Evolutionary conservation across 1,140 invertebrate species (phyloP).

Genomic region (Elysia chlorotica): DNA sequence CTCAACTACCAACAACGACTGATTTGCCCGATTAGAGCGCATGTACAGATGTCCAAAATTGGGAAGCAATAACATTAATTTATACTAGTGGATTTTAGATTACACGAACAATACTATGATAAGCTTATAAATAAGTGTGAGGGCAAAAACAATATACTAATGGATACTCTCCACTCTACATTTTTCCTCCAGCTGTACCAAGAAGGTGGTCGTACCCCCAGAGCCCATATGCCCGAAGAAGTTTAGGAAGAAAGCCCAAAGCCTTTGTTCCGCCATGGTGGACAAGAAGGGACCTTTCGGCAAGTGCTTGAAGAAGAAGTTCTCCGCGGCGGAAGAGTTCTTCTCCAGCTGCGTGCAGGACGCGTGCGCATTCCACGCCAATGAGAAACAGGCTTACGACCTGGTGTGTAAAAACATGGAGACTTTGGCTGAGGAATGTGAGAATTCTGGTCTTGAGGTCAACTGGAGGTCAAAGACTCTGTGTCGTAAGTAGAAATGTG

Average conservation of each 20-base stretch:
- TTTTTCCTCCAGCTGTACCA: constrained; percentile 11
- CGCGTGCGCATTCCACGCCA: constrained; percentile 23
- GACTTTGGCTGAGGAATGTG: constrained; percentile 30
- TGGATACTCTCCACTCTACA: too few relatives aligned
- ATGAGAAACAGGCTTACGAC: not conserved
- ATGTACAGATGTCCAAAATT: too few relatives aligned
- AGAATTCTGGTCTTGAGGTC: constrained; percentile 21
- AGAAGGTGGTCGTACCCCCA: not conserved
- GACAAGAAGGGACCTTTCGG: constrained; percentile 24
- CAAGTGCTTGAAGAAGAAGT: constrained; percentile 20
- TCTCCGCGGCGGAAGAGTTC: constrained; percentile 13
- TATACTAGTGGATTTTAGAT: too few relatives aligned
- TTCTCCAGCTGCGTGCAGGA: constrained; percentile 29
- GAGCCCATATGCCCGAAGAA: not conserved
- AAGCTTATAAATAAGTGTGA: too few relatives aligned
- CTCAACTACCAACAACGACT: too few relatives aligned
- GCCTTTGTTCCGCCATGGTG: constrained; percentile 28
- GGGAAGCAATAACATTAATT: too few relatives aligned
- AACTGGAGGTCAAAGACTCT: constrained; percentile 28
- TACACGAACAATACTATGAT: too few relatives aligned
- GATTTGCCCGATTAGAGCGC: too few relatives aligned
- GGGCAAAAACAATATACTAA: too few relatives aligned
- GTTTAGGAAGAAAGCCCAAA: not conserved
- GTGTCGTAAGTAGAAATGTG: constrained; percentile 36
- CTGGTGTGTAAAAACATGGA: constrained; percentile 27